Conservation (phyloP, 2,113 vertebrate species). For the Megatriorchis doriae region DNA sequence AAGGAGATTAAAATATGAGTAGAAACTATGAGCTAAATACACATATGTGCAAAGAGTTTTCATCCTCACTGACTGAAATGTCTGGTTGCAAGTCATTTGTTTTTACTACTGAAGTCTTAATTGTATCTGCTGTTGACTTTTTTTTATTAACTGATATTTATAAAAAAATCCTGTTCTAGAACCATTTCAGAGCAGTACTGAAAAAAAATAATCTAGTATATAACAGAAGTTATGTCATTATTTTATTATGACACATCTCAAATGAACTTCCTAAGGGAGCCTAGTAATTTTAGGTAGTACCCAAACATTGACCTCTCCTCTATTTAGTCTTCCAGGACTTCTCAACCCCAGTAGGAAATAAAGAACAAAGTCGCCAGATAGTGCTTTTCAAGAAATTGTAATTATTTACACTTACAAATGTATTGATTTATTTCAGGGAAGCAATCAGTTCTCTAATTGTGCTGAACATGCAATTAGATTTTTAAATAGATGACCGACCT, state of each 20-base stretch:
- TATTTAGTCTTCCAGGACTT: neutral
- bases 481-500: neutral
- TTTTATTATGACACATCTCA: neutral
- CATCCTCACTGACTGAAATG: neutral
- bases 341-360: neutral
- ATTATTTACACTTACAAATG: neutral
- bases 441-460: neutral
- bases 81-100: neutral
- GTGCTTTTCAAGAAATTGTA: neutral
- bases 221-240: neutral
- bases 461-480: neutral
- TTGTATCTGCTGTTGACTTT: neutral
- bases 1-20: conserved; percentile 17
- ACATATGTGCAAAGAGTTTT: neutral
- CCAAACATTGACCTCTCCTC: neutral
- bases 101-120: neutral
- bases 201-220: neutral
- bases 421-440: neutral
- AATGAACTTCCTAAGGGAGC: neutral
- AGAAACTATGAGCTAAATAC: conserved; percentile 28
- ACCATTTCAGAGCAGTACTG: neutral
- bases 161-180: neutral
- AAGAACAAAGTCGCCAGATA: neutral
- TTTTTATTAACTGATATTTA: neutral
- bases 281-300: neutral